These are phyloP conservation scores for Venturia canescens DNA, from an alignment of 1,140 invertebrate genomes.

Conservation along the genomic window DNA sequence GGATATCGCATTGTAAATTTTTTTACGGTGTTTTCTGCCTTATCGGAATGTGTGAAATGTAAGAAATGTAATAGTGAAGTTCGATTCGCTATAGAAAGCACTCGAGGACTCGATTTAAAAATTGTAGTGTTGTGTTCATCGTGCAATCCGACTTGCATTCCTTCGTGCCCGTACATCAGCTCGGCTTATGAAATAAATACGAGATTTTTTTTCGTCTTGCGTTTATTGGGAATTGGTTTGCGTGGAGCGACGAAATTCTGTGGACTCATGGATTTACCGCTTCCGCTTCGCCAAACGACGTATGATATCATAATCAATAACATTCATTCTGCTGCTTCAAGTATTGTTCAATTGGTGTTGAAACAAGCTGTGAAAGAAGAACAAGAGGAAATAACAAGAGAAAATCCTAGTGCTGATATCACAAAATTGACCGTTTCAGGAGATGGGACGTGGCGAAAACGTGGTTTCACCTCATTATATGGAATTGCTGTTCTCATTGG, in stretches of 20 bases:
- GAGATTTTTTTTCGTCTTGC: slow-evolving; percentile 11
- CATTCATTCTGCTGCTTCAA: slow-evolving; percentile 5
- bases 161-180: slow-evolving; percentile 4
- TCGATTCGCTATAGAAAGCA: background rate
- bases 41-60: slow-evolving; percentile 26
- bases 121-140: slow-evolving; percentile 29
- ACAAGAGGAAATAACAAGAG: slow-evolving; percentile 23
- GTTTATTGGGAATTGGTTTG: slow-evolving; percentile 24
- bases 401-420: slow-evolving; percentile 6
- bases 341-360: background rate
- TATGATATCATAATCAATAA: slow-evolving; percentile 16
- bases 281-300: background rate
- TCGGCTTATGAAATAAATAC: slow-evolving; percentile 26
- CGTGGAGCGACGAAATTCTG: slow-evolving; percentile 1
- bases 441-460: background rate
- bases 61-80: slow-evolving; percentile 24
- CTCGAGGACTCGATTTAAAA: slow-evolving; percentile 35
- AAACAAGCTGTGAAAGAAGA: slow-evolving; percentile 31
- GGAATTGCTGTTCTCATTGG: background rate
- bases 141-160: background rate
- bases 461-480: background rate
- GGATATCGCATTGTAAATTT: slow-evolving; percentile 33
- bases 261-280: slow-evolving; percentile 29
- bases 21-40: slow-evolving; percentile 25
- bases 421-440: slow-evolving; percentile 9